Evolutionary conservation across 1,140 invertebrate species (phyloP), one percentile per base, ranked within the genome.

Genomic region (Camponotus floridanus): DNA sequence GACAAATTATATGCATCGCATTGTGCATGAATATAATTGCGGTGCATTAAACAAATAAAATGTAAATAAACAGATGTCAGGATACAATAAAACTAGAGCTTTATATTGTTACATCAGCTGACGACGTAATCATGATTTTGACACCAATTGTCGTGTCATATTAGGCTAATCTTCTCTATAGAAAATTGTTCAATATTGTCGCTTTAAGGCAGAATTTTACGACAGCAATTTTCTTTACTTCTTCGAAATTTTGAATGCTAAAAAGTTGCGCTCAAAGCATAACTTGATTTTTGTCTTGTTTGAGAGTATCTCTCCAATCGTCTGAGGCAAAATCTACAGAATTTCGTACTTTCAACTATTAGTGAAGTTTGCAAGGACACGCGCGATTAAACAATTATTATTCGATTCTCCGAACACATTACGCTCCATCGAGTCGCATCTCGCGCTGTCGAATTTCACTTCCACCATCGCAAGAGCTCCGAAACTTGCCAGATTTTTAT

Each of bases 331-430:
- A 74, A 18, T 83, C 39, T 21, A 39, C 61, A 51, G 76, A 89
- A 88, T 88, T 87, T 76, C 76, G 68, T 92, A 88, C 86, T 90
- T 92, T 87, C 57, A 85, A 71, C 88, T 90, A 88, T 92, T 91
- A 91, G 71, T 85, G 70, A 92, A 92, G 85, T 92, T 92, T 80
- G 87, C 83, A 45, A 70, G 73, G 89, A 89, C 80, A 92, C 89
- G 87, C 89, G 18, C 91, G 91, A 92, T 92, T 92, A 92, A 92
- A 87, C 91, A 88, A 92, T 92, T 92, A 92, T 91, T 92, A 92
- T 88, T 91, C 91, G 88, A 91, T 89, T 88, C 74, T 71, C 33
- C 57, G 83, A 68, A 21, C 48, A 61, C 65, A 64, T 91, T 79
- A 88, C 85, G 86, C 85, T 88, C n/a, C 55, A 73, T 36, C 45